Percentiles rank a stretch among this genome's conserved stretches.
phyloP scores from a whole-genome alignment of 2,113 vertebrate genomes.

The Rutilus rutilus region DNA sequence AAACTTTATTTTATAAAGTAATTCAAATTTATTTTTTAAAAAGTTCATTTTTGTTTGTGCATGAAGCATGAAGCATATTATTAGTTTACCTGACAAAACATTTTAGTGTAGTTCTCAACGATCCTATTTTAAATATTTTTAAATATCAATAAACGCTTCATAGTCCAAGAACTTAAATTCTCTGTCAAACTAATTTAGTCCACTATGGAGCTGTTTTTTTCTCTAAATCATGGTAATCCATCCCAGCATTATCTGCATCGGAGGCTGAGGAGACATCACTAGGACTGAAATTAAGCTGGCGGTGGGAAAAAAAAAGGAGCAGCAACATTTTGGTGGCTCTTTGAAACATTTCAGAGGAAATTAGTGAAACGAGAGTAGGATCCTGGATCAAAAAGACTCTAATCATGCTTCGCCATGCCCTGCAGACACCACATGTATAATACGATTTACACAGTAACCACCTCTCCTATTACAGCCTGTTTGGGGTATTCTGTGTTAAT shows the following conservation, averaged over 20 bases:
- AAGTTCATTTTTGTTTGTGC: neutral
- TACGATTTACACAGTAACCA: constrained; percentile 81
- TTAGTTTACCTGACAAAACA: neutral
- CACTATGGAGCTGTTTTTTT: constrained; percentile 10
- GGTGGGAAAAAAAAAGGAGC: constrained; percentile 36
- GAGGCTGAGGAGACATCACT: constrained; percentile 81
- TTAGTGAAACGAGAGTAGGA: constrained; percentile 78
- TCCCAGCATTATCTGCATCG: constrained; percentile 78
- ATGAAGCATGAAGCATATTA: neutral
- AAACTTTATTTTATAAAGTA: neutral
- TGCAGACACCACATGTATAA: constrained; percentile 78
- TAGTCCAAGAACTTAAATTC: neutral
- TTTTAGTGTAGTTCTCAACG: neutral
- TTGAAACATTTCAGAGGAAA: constrained; percentile 84
- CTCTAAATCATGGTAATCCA: constrained; percentile 72
- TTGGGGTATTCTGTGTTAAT: constrained; percentile 84
- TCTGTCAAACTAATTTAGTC: constrained; percentile 1
- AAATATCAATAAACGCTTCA: neutral
- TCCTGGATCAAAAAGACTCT: constrained; percentile 84
- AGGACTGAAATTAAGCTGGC: constrained; percentile 79
- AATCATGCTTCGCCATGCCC: constrained; percentile 82
- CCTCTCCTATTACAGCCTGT: constrained; percentile 80
- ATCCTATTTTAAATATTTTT: neutral
- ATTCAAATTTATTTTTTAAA: neutral
- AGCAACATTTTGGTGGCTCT: constrained; percentile 77